These are phyloP conservation scores for Gryon sp. DNA, from an alignment of 1,140 invertebrate genomes.

Conservation along the genomic window DNA sequence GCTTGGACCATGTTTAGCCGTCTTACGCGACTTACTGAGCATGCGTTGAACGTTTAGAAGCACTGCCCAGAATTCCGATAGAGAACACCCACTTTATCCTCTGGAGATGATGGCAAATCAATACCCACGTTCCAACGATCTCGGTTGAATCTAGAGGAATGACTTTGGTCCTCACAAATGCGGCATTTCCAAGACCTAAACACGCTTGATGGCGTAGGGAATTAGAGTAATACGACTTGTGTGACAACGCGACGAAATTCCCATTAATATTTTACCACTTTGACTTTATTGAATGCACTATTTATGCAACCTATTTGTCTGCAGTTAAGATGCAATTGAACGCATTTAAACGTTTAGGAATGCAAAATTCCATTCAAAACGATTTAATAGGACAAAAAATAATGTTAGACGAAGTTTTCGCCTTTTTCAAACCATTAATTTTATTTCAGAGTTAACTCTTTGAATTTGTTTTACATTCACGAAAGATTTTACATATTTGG, in stretches of 20 bases:
- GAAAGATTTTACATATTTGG: too few relatives aligned
- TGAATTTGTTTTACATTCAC: too few relatives aligned
- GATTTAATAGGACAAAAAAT: too few relatives aligned
- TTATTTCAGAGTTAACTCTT: too few relatives aligned
- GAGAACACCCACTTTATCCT: conserved; percentile 73
- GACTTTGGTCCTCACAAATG: conserved; percentile 22
- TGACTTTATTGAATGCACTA: conserved; percentile 48
- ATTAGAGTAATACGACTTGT: conserved; percentile 60
- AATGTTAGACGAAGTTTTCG: too few relatives aligned
- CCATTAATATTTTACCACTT: conserved; percentile 51
- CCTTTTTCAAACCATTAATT: too few relatives aligned
- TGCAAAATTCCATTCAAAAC: too few relatives aligned
- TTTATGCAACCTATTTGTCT: conserved; percentile 39
- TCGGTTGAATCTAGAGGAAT: conserved; percentile 36
- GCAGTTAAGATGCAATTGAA: conserved; percentile 1
- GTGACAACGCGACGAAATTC: conserved; percentile 61
- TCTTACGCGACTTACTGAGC: conserved; percentile 12
- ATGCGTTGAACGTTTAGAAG: conserved; percentile 50
- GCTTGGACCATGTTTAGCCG: conserved; percentile 9
- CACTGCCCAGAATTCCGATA: conserved; percentile 65
- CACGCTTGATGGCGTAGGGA: conserved; percentile 37
- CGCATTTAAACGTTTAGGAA: too few relatives aligned
- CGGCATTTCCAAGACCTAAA: conserved; percentile 40
- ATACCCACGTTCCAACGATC: conserved; percentile 64
- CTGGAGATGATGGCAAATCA: conserved; percentile 79